Base-by-base conservation (phyloP, 2,113 vertebrate genomes). In the Pterocles gutturalis region DNA sequence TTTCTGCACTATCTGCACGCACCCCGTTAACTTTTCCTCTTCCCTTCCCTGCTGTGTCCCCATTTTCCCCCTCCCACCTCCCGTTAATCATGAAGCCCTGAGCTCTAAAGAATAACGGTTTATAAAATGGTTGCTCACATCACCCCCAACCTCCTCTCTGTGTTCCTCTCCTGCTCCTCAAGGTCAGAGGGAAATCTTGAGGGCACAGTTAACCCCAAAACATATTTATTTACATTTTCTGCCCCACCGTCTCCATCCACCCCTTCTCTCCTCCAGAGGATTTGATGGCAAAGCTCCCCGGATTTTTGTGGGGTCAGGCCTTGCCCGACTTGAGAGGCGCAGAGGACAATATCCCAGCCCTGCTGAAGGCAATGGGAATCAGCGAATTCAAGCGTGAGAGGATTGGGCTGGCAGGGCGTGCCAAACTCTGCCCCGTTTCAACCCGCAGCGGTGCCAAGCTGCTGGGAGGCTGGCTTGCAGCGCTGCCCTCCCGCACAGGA, bases 381-480 rank as follows among this genome's bases (percentile, higher is more conserved):
- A 29, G 90, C 12, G 57, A 79, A 93, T 67, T 84, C 69, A 5
- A 71, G 83, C 69, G 45, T 95, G 94, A 92, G 80, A 13, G 28
- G 88, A 46, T 73, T 60, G 66, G 90, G 88, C 90, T 94, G 82
- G 92, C 76, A 88, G 83, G 81, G 45, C 8, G 1, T 16, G 54
- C 96, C 90, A 92, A 95, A 80, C 79, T 75, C 93, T 86, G 75
- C 92, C 85, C 87, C 4, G 2, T 83, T 85, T 70, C 82, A 26
- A 33, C 83, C 64, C 87, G 90, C 66, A 41, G 90, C 88, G 10
- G 29, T 77, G 76, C 90, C 96, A 92, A 87, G 79, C 71, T 33
- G 62, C 78, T 64, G 72, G 3, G 0, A 75, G 28, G 57, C 76
- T 55, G 76, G 33, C 85, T 31, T 19, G 8, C 90, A 46, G 76